Evolutionary conservation across 2,113 vertebrate genomes (phyloP), one percentile per base, ranked within the genome.

Genomic region (Phrynocephalus versicolor): DNA sequence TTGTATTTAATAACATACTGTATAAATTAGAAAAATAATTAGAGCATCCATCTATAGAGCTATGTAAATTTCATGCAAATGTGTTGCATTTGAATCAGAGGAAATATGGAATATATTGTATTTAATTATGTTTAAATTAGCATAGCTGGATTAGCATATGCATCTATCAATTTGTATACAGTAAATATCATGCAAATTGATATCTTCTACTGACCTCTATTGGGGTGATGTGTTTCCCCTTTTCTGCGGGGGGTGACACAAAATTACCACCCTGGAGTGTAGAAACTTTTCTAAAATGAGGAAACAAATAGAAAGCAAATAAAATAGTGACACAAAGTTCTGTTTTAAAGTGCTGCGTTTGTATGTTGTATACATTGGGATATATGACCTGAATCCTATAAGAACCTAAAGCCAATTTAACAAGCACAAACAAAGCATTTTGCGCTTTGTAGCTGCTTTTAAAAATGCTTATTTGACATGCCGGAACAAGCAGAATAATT

Each of bases 401-500:
- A 58, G 45, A 82, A 82, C 13, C 45, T 27, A 27, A 3, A 55
- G 76, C 41, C 72, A 65, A 30, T 25, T 67, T 55, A 21, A 76
- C 21, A 64, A 85, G 57, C 73, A 62, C 19, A 37, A 85, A 71
- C 67, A 82, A 57, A 73, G 7, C 12, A 74, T 67, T 75, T 55
- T 71, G 2, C 67, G 60, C 33, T 55, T 77, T 13, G 25, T 33
- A 84, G 62, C 41, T 64, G 27, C 35, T 18, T 39, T 30, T n/a
- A 30, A 41, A 62, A 62, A 37, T 16, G 16, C 27, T 30, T 23
- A 41, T 9, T 21, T 75, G 75, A 65, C 33, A 51, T n/a, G 33
- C 51, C 35, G 30, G 37, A 18, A 0, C 30, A 58, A 25, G 79
- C 0, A 0, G 71, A 9, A 0, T 62, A 18, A 39, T 30, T 67